Evolutionary conservation across 2,888 invertebrate genomes (phyloP), one percentile per base, ranked within the genome.

Genomic region (Hyposoter dolosus): DNA sequence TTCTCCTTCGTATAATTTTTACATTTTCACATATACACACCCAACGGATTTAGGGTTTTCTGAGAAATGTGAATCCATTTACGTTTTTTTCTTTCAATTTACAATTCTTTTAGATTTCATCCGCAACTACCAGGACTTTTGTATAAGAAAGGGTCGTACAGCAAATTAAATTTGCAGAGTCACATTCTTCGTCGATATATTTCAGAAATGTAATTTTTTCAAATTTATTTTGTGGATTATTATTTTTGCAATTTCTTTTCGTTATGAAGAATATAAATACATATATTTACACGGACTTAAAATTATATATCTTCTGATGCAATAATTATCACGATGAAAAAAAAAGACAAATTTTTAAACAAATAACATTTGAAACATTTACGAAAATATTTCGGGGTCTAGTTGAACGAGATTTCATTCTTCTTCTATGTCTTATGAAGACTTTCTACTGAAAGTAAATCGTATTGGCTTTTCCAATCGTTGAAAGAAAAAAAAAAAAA

Each of bases 1-100:
- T 2, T 63, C 12, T 68, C 47, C 68, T 23, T 71, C 76, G 19
- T 69, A 28, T 47, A 28, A 77, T 66, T 63, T 71, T 56, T 53
- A 5, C 40, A 40, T 43, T 15, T 76, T 47, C 43, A 19, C 63
- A 9, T 65, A 50, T 19, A 72, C 53, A 72, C 53, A 19, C 53
- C 10, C 71, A 32, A 9, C 23, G 50, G 50, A n/a, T 35, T 19
- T 2, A 72, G 53, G 10, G 53, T 43, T 56, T 19, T 23, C 56
- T 35, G 56, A 40, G 15, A 74, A 74, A 56, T 32, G 43, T 47
- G 12, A 15, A 32, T 15, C 32, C 0, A 32, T 6, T 28, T 32
- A n/a, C 32, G 32, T 4, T 32, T 28, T 40, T 60, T 15, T 6
- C 15, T 23, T 53, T 23, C 5, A 28, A 17, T 40, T 15, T 17